Percentiles rank a stretch among this genome's conserved stretches.
Conservation (phyloP, 2,888 invertebrate species). For the Spodoptera littoralis region DNA sequence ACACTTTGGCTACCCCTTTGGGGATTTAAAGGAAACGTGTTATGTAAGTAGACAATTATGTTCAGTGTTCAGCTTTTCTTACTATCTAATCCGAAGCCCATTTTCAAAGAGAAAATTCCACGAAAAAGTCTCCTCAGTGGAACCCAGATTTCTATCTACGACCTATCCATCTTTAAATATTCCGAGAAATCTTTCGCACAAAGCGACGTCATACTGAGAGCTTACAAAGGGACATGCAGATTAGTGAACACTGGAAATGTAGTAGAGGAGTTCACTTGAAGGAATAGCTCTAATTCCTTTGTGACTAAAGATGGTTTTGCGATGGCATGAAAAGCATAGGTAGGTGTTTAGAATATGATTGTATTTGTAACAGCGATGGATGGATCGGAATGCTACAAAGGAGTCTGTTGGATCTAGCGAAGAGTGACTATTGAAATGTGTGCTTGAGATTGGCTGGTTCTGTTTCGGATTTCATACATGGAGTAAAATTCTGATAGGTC, state of each 20-base stretch:
- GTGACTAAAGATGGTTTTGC: slow-evolving; percentile 30
- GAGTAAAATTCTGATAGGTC: too few species aligned
- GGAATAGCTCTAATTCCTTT: slow-evolving; percentile 32
- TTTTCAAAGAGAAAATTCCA: background rate
- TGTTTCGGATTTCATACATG: background rate
- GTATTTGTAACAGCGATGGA: slow-evolving; percentile 33
- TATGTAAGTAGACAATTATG: too few species aligned
- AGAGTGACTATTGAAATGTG: background rate
- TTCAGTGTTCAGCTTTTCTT: too few species aligned
- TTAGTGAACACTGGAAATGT: slow-evolving; percentile 57
- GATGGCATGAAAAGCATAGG: slow-evolving; percentile 25
- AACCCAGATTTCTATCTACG: slow-evolving; percentile 13
- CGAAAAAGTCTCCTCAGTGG: background rate
- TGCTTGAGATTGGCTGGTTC: background rate
- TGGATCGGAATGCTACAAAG: slow-evolving; percentile 32
- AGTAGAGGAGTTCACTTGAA: slow-evolving; percentile 31
- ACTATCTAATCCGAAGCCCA: too few species aligned
- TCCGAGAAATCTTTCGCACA: slow-evolving; percentile 54
- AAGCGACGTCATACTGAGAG: slow-evolving; percentile 47
- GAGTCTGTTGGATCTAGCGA: slow-evolving; percentile 4
- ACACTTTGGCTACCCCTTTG: too few species aligned
- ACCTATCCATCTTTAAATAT: slow-evolving; percentile 27
- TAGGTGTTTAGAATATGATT: slow-evolving; percentile 48
- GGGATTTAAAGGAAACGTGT: too few species aligned
- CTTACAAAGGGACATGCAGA: slow-evolving; percentile 61